phyloP scores from a whole-genome alignment of 2,888 invertebrate species.

The Pecten maximus region DNA sequence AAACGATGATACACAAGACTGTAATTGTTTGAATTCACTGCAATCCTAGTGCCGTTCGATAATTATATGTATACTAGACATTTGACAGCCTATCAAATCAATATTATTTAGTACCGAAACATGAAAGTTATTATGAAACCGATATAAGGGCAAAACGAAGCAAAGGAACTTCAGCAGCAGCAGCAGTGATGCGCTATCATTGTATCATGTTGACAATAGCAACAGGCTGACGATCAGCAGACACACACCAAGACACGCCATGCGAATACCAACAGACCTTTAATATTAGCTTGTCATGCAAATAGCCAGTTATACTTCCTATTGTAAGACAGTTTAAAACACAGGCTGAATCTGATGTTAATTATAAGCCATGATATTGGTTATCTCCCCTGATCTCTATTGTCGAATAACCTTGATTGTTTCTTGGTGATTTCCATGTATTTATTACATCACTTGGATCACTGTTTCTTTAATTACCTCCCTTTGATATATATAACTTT shows the following conservation, averaged over 20 bases:
- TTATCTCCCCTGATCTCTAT: background rate
- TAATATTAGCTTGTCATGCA: slow-evolving; percentile 19
- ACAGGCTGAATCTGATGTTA: background rate
- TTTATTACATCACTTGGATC: background rate
- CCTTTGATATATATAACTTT: background rate
- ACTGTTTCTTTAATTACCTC: background rate
- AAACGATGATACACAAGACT: background rate
- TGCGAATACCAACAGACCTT: background rate
- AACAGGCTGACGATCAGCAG: background rate
- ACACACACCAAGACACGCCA: background rate
- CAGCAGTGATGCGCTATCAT: background rate
- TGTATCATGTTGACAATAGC: background rate
- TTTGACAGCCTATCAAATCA: slow-evolving; percentile 30
- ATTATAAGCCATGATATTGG: background rate
- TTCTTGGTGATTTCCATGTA: background rate
- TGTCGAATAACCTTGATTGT: background rate
- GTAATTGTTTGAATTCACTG: background rate
- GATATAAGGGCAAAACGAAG: background rate
- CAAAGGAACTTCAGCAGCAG: background rate
- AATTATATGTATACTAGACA: background rate
- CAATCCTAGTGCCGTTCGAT: background rate
- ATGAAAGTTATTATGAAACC: slow-evolving; percentile 1
- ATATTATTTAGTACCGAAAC: slow-evolving; percentile 27
- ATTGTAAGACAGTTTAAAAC: background rate
- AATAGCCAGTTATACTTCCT: background rate